Conservation (phyloP, 2,797 vertebrate species). For the Acanthornis magna region DNA sequence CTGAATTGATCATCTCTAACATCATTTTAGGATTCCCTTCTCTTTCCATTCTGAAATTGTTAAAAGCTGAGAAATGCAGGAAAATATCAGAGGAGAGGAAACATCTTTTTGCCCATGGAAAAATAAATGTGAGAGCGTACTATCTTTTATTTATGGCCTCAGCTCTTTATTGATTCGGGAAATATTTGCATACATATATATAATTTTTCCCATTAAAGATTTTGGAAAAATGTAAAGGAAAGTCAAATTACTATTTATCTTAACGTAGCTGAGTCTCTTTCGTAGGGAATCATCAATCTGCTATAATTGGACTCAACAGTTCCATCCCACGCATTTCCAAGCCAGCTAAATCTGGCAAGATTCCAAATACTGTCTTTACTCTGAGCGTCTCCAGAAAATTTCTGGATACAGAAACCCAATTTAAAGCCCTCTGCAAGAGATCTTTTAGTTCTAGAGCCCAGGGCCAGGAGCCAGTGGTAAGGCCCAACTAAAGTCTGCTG, state of each 20-base stretch:
- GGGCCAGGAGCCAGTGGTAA: background rate
- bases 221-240: background rate
- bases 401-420: background rate
- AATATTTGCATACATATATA: background rate
- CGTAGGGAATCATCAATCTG: background rate
- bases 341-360: background rate
- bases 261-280: background rate
- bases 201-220: background rate
- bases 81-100: background rate
- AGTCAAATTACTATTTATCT: slow-evolving; percentile 7
- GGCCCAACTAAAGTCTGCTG: background rate
- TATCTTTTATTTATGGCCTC: background rate
- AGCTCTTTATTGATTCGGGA: background rate
- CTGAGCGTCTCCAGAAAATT: background rate
- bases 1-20: background rate
- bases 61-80: background rate
- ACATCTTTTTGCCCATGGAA: background rate
- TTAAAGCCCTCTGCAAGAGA: background rate
- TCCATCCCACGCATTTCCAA: slow-evolving; percentile 7
- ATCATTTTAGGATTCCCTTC: background rate
- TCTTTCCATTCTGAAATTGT: background rate
- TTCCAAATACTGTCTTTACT: background rate
- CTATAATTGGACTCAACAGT: background rate
- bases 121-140: background rate
- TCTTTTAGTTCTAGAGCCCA: background rate